Conservation (phyloP, 2,797 vertebrate species). For the Sebastes trivittatus region DNA sequence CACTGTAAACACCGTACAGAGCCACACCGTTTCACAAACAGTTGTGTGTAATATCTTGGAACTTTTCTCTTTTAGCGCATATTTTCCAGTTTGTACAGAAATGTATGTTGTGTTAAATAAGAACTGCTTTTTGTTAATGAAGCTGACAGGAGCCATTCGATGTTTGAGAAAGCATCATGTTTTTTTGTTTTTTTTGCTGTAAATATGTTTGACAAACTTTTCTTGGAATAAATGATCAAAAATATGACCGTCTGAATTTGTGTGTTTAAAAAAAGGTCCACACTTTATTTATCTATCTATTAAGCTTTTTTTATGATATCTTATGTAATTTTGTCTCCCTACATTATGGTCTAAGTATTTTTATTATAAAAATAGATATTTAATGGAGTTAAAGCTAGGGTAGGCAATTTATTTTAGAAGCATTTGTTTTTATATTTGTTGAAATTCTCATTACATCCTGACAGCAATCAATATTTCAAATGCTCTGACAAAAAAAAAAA, state of each 20-base stretch:
- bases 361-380: background rate
- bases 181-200: conserved; percentile 52
- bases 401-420: background rate
- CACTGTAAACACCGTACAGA: conserved; percentile 38
- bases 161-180: conserved; percentile 61
- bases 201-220: conserved; percentile 76
- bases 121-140: conserved; percentile 53
- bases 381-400: background rate
- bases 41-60: conserved; percentile 9
- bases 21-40: conserved; percentile 12
- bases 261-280: background rate
- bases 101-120: conserved; percentile 43
- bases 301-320: background rate
- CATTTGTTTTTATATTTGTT: background rate
- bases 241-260: background rate
- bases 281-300: background rate
- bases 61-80: conserved; percentile 38
- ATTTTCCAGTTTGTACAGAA: conserved; percentile 56
- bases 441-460: background rate
- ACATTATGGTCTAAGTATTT: background rate
- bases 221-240: conserved; percentile 76
- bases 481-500: background rate
- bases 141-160: conserved; percentile 70
- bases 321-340: background rate
- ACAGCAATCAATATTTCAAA: background rate